Percentiles rank a stretch among this genome's conserved stretches.
Conservation (phyloP, 2,797 vertebrate species). For the Octomys mimax region DNA sequence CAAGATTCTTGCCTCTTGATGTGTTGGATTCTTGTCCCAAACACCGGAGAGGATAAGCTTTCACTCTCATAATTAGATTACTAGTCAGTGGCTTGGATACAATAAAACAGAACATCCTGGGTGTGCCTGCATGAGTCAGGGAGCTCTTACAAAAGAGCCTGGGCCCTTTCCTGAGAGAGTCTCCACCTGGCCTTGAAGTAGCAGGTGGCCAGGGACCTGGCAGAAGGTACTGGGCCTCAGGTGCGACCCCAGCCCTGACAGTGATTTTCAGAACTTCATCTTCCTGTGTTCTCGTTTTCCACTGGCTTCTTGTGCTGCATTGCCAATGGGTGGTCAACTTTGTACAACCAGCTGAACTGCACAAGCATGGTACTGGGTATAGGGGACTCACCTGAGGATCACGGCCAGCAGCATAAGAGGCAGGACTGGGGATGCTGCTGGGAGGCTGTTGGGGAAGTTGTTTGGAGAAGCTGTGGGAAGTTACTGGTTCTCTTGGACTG, state of each 20-base stretch:
- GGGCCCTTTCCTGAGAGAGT: background rate
- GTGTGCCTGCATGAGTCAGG: background rate
- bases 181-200: background rate
- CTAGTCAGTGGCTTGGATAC: background rate
- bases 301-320: background rate
- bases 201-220: background rate
- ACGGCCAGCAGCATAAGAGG: no score
- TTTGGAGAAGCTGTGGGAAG: no score
- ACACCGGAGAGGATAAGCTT: background rate
- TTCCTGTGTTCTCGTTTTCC: background rate
- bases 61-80: background rate
- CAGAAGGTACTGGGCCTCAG: background rate
- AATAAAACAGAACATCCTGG: background rate
- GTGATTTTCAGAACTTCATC: background rate
- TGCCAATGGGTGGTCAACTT: no score
- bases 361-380: no score
- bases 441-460: no score
- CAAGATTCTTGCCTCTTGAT: background rate
- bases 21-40: background rate
- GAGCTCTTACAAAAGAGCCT: background rate
- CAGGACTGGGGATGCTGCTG: no score
- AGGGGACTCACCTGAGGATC: no score
- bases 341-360: no score
- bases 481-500: no score
- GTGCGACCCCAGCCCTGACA: background rate